Evolutionary conservation across 2,888 invertebrate species (phyloP).

Genomic region (Harpagoxenus sublaevis): DNA sequence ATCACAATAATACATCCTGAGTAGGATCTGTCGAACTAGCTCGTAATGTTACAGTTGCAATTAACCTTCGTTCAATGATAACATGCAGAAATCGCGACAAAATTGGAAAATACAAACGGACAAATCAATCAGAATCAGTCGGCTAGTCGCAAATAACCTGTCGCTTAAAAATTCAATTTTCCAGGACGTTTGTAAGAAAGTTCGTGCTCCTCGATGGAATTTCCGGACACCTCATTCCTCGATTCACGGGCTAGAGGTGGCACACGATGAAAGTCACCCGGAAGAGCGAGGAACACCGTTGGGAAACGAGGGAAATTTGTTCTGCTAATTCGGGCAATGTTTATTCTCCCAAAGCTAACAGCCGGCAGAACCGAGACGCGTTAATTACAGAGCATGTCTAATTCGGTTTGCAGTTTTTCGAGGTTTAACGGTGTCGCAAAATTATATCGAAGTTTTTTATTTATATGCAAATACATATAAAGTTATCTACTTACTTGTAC

Average conservation of each 20-base stretch:
- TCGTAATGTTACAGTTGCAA: slow-evolving; percentile 22
- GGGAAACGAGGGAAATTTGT: slow-evolving; percentile 71
- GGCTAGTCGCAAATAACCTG: slow-evolving; percentile 66
- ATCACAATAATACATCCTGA: neutral
- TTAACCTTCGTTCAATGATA: slow-evolving; percentile 25
- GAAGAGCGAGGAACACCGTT: slow-evolving; percentile 29
- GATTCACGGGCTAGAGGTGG: slow-evolving; percentile 50
- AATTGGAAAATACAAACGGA: slow-evolving; percentile 18
- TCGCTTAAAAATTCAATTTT: slow-evolving; percentile 70
- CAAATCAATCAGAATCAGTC: slow-evolving; percentile 31
- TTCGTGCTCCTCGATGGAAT: slow-evolving; percentile 62
- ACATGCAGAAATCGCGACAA: neutral
- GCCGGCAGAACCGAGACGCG: slow-evolving; percentile 62
- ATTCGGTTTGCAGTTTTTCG: slow-evolving; percentile 77
- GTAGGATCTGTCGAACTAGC: neutral
- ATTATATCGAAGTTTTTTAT: slow-evolving; percentile 26
- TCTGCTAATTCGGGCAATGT: slow-evolving; percentile 74
- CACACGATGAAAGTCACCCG: slow-evolving; percentile 60
- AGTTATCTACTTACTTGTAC: neutral
- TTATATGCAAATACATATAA: slow-evolving; percentile 4
- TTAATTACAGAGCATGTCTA: slow-evolving; percentile 77
- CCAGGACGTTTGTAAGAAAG: slow-evolving; percentile 57
- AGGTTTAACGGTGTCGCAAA: slow-evolving; percentile 5
- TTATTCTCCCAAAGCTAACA: slow-evolving; percentile 75
- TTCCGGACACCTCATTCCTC: slow-evolving; percentile 57